A percentile compares a stretch with the other conserved stretches of the same genome.
Evolutionary conservation across 2,113 vertebrate species (phyloP).

Genomic region (Pelvicachromis taeniatus): DNA sequence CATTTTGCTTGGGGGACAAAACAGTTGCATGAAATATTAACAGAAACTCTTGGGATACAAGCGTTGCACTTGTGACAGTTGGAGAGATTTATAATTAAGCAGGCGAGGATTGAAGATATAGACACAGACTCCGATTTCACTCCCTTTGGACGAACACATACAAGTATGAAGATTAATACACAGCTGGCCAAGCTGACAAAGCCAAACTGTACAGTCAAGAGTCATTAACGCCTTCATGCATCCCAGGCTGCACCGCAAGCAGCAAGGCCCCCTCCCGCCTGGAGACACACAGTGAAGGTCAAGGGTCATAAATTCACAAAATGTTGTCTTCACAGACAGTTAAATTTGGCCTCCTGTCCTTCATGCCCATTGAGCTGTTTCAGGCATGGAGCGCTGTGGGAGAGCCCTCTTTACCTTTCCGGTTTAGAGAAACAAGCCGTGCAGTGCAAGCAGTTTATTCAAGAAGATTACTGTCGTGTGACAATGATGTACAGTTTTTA

Average conservation of each 20-base stretch:
- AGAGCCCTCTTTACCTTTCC: neutral
- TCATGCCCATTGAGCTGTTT: constrained; percentile 32
- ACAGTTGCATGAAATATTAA: constrained; percentile 61
- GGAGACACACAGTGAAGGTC: constrained; percentile 38
- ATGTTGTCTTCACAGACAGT: constrained; percentile 58
- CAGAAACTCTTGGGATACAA: constrained; percentile 41
- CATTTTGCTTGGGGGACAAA: constrained; percentile 42
- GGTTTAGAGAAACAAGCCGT: constrained; percentile 4
- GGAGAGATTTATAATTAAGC: constrained; percentile 74
- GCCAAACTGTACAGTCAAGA: constrained; percentile 53
- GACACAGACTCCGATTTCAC: neutral
- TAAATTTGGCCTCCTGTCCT: constrained; percentile 44
- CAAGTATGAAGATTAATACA: constrained; percentile 63
- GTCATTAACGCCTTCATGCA: constrained; percentile 57
- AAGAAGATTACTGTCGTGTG: neutral
- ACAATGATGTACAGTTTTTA: constrained; percentile 16
- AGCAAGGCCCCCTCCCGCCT: neutral
- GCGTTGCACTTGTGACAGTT: constrained; percentile 54
- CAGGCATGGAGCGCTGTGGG: neutral
- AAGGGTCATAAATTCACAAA: constrained; percentile 59
- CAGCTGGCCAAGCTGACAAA: constrained; percentile 47
- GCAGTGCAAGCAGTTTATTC: constrained; percentile 34
- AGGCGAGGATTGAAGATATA: constrained; percentile 57
- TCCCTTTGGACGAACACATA: neutral
- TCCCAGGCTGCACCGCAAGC: constrained; percentile 28